Evolutionary conservation across 2,797 vertebrate genomes (phyloP).

Genomic region (Tokudaia tokunoshimensis): DNA sequence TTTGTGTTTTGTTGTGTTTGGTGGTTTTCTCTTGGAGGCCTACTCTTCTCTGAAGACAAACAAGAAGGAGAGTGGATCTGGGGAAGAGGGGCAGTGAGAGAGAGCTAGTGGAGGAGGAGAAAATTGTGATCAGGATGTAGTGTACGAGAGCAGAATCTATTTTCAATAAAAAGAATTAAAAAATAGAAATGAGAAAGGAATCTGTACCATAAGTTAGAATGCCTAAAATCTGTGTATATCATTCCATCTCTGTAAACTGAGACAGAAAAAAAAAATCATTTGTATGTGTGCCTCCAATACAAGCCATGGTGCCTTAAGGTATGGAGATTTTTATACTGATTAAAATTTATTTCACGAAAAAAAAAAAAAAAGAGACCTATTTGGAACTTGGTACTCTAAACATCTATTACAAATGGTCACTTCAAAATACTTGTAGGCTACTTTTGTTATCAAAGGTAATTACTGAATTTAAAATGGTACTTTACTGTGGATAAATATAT

Average conservation of each 20-base stretch:
- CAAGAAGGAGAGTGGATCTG: background rate
- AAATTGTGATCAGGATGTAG: background rate
- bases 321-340: background rate
- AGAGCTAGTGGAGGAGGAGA: rapidly evolving
- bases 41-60: background rate
- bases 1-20: background rate
- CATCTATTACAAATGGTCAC: background rate
- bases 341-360: background rate
- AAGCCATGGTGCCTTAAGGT: no score
- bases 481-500: background rate
- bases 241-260: background rate
- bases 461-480: background rate
- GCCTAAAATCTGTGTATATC: background rate
- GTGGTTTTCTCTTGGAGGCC: background rate
- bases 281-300: background rate
- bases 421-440: background rate
- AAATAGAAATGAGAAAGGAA: background rate
- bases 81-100: background rate
- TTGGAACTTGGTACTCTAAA: background rate
- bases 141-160: background rate
- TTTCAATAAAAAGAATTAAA: background rate
- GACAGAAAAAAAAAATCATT: background rate
- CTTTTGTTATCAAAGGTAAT: no score
- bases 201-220: background rate
- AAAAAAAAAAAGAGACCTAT: background rate